phyloP scores from a whole-genome alignment of 2,113 vertebrate genomes.

The Engystomops pustulosus region DNA sequence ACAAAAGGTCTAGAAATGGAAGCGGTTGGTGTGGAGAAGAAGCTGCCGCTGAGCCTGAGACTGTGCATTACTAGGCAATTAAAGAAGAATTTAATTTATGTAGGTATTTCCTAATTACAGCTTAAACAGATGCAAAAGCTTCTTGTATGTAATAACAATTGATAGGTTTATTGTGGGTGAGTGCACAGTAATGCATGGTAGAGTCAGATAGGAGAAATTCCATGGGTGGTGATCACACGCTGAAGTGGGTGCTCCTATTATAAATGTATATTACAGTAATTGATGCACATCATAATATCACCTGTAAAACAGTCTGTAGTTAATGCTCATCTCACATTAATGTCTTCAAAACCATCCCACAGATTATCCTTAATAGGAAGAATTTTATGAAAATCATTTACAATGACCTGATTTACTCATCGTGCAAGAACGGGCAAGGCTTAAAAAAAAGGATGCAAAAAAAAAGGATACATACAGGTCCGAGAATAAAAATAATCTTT shows the following conservation, averaged over 20 bases:
- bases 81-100: conserved; percentile 57
- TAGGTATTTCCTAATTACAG: conserved; percentile 56
- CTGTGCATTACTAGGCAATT: conserved; percentile 29
- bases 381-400: not conserved
- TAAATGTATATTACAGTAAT: conserved; percentile 19
- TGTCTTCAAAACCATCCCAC: conserved; percentile 11
- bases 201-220: conserved; percentile 18
- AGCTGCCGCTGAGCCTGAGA: conserved; percentile 17
- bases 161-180: conserved; percentile 43
- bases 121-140: conserved; percentile 44
- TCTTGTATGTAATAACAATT: conserved; percentile 27
- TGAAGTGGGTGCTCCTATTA: conserved; percentile 5
- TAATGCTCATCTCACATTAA: conserved; percentile 12
- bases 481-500: not conserved
- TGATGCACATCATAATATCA: not conserved
- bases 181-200: conserved; percentile 14
- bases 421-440: not conserved
- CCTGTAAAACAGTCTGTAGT: conserved; percentile 37
- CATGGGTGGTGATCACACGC: not conserved
- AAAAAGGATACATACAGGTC: not conserved
- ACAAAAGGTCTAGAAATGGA: conserved; percentile 23
- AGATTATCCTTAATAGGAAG: not conserved
- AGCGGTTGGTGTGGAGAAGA: conserved; percentile 4
- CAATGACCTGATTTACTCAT: not conserved
- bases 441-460: too few species aligned